Base-by-base conservation (phyloP, 1,140 invertebrate genomes). In the Penaeus chinensis region DNA sequence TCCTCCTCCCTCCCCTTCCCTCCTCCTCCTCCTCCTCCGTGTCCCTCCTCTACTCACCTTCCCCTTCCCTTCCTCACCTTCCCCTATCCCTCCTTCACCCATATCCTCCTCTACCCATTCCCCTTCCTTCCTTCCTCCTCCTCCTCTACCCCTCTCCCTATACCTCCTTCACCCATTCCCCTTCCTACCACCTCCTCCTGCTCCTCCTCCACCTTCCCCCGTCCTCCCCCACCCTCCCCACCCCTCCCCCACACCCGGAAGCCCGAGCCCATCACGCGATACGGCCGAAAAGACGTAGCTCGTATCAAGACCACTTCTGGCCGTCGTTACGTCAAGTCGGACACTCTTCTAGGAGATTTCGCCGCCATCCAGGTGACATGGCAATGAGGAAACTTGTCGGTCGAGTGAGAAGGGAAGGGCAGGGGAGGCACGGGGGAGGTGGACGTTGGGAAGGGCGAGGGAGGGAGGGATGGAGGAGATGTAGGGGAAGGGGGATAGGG, bases 271-370 rank as follows among this genome's bases (percentile, higher is more conserved):
- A 54, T 54, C 54, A 54, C 54, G 84, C 79, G 84, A 86, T 86
- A 86, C 84, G 79, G 77, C 77, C 65, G 63, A 86, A 78, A 78
- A 85, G 84, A 81, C 84, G 66, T 63, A 71, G 84, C 77, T 78
- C 84, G 71, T 82, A 87, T 87, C 85, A 54, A 60, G 62, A 82
- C 80, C 85, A 82, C 81, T 87, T 87, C 80, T 71, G 16, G 71
- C 42, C 80, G 60, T 71, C 85, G 85, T 87, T 87, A 87, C 85
- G 85, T 87, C 85, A 87, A 83, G 85, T 78, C 77, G 80, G 85
- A 82, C 69, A 82, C 80, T 82, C 81, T 27, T 54, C 69, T 10
- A 42, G 47, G 69, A 87, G 85, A 87, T 87, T 87, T 54, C 62
- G 69, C 80, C 32, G 63, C 85, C 85, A 87, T 87, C 80, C 80